Evolutionary conservation across 2,797 vertebrate species (phyloP), one percentile per base, ranked within the genome.

Genomic region (Pelobates cultripes): DNA sequence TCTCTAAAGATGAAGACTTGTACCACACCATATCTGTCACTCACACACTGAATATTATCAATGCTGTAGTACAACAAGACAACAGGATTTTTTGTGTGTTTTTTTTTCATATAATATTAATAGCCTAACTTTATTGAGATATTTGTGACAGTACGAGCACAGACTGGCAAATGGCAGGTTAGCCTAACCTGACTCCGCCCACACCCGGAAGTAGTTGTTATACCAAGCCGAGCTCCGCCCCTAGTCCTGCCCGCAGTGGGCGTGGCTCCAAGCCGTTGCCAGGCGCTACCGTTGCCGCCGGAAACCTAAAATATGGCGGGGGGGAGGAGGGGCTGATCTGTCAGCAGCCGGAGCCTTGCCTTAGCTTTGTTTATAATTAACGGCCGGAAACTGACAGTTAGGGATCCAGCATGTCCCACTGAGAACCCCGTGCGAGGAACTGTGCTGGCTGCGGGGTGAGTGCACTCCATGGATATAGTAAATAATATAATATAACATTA

Each of bases 201-300:
- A 51, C 70, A 68, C 63, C 47, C 78, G 63, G 71, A 80, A 80
- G 61, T 28, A 43, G 3, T 15, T 75, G 1, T 10, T 74, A 8
- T 28, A 28, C 7, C 4, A 60, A 14, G 15, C 2, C 12, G 57
- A 60, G 4, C 57, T 2, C 28, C 28, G 57, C 15, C 15, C 57
- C 0, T 60, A 40, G 61, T 13, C 41, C 70, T 55, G 60, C 70
- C 70, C 9, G 3, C 3, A 63, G 85, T 7, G 77, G 87, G 87
- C 7, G 79, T 77, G 84, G 75, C 47, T 61, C 78, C 7, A 6
- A 7, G 53, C 85, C 73, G 88, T 89, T 89, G 90, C 86, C 85
- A 73, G 86, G 88, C 74, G 43, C 81, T 84, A 80, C 73, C 68
- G 77, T 87, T 89, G 87, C 86, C 75, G 87, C 87, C 69, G 0